A percentile compares a stretch with the other conserved stretches of the same genome.
Conservation (phyloP, 2,113 vertebrate genomes). For the Mugil cephalus region DNA sequence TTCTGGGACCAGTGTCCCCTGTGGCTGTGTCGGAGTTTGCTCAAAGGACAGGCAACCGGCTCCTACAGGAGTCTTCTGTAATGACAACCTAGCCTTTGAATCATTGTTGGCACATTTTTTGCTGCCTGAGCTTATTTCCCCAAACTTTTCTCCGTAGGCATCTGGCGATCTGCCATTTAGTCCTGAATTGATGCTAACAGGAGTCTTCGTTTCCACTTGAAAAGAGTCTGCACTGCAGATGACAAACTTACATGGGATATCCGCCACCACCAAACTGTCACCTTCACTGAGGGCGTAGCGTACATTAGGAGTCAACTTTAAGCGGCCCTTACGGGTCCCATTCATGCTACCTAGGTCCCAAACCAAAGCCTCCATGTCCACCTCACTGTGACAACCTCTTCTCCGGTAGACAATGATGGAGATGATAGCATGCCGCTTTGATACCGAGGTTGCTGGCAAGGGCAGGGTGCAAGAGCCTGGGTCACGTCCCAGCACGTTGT, state of each 20-base stretch:
- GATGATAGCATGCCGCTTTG: slow-evolving; percentile 88
- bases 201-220: slow-evolving; percentile 3
- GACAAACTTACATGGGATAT: slow-evolving; percentile 88
- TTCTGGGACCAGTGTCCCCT: slow-evolving; percentile 81
- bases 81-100: background rate
- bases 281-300: slow-evolving; percentile 85
- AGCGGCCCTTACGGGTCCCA: slow-evolving; percentile 85
- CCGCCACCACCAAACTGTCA: slow-evolving; percentile 87
- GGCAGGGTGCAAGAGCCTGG: slow-evolving; percentile 80
- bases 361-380: slow-evolving; percentile 82
- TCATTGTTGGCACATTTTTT: slow-evolving; percentile 32
- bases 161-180: slow-evolving; percentile 23
- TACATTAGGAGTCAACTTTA: slow-evolving; percentile 84
- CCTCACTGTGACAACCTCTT: slow-evolving; percentile 72
- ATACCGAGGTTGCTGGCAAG: slow-evolving; percentile 85
- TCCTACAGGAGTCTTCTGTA: slow-evolving; percentile 39
- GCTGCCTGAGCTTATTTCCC: slow-evolving; percentile 11
- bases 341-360: slow-evolving; percentile 90
- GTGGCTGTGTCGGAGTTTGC: slow-evolving; percentile 65
- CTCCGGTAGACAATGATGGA: slow-evolving; percentile 82
- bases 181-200: slow-evolving; percentile 18
- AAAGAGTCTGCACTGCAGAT: slow-evolving; percentile 34
- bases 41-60: slow-evolving; percentile 55
- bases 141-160: background rate
- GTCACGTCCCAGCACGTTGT: slow-evolving; percentile 89